phyloP scores from a whole-genome alignment of 2,113 vertebrate species.

The Pelobates fuscus region DNA sequence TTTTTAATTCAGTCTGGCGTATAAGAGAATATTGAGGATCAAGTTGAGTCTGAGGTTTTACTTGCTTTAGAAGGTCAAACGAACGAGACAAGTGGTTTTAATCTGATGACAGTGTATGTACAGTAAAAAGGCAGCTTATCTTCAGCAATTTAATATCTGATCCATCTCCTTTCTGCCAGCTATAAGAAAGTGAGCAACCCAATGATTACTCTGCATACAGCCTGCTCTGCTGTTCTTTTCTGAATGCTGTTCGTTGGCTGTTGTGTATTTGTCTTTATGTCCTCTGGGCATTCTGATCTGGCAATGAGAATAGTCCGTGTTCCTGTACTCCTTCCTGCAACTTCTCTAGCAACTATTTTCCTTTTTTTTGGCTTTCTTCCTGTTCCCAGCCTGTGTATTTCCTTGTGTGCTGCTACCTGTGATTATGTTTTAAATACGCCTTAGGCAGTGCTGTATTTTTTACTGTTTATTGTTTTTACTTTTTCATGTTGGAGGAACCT shows the following conservation, averaged over 20 bases:
- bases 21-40: too few relatives aligned
- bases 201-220: background rate
- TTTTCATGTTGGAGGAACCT: background rate
- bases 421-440: constrained; percentile 1
- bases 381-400: constrained; percentile 13
- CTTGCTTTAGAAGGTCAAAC: background rate
- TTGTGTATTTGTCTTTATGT: constrained; percentile 17
- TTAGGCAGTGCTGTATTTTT: background rate
- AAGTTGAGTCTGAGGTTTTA: too few relatives aligned
- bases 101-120: background rate
- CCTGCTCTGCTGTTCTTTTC: background rate
- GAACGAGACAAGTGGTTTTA: background rate
- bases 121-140: background rate
- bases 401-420: constrained; percentile 27
- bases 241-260: background rate
- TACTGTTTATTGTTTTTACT: background rate
- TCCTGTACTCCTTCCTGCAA: constrained; percentile 21
- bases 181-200: background rate
- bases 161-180: background rate
- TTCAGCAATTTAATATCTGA: background rate
- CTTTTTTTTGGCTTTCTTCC: background rate
- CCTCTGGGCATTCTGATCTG: constrained; percentile 18
- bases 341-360: background rate
- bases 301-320: constrained; percentile 6
- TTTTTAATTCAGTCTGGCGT: too few relatives aligned